phyloP scores from a whole-genome alignment of 2,113 vertebrate genomes.

The Spheniscus mendiculus region DNA sequence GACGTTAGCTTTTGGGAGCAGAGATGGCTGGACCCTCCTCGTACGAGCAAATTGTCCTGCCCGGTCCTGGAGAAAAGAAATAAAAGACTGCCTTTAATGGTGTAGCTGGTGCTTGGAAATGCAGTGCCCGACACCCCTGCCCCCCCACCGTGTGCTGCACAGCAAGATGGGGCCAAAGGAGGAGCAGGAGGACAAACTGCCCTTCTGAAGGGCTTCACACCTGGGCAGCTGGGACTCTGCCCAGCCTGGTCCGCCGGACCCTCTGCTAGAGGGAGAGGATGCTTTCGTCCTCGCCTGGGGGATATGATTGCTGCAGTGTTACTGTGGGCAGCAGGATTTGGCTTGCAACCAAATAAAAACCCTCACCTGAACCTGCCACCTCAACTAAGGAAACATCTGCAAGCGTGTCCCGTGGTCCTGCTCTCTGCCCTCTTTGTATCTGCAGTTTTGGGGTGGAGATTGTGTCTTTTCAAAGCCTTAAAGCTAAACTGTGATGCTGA shows the following conservation, averaged over 20 bases:
- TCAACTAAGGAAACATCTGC: background rate
- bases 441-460: background rate
- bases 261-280: background rate
- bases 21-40: background rate
- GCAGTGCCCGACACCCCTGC: background rate
- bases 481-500: background rate
- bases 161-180: background rate
- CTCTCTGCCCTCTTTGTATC: background rate
- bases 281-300: background rate
- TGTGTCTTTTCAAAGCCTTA: background rate
- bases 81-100: background rate
- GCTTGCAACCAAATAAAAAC: background rate
- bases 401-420: fast-evolving
- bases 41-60: background rate
- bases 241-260: background rate
- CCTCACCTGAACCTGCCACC: background rate
- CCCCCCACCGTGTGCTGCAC: background rate
- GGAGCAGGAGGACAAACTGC: background rate
- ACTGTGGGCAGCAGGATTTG: background rate
- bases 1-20: fast-evolving
- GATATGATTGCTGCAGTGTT: background rate
- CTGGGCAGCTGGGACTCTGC: background rate
- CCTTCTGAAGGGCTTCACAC: background rate
- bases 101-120: background rate
- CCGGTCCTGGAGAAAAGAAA: background rate